Evolutionary conservation across 2,113 vertebrate genomes (phyloP).

Genomic region (Poicephalus meyeri): DNA sequence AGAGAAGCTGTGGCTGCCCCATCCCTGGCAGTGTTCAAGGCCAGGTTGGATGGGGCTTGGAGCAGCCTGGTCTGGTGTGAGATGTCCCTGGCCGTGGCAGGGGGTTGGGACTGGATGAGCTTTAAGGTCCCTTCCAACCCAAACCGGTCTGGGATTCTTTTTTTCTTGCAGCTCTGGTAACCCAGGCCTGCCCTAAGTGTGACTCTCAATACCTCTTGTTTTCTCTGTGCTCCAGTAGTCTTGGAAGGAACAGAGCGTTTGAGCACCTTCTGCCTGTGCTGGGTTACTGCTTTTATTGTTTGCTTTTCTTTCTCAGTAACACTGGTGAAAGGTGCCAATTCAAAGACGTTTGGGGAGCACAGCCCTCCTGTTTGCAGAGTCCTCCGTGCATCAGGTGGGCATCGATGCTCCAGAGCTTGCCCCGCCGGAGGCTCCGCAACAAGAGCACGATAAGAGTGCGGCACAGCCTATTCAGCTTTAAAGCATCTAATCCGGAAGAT

Average conservation of each 20-base stretch:
- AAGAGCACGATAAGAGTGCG: fast-evolving
- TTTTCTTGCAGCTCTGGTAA: neutral
- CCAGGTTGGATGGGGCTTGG: neutral
- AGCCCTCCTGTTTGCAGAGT: neutral
- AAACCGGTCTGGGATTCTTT: neutral
- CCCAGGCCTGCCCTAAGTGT: neutral
- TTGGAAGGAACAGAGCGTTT: neutral
- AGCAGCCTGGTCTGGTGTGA: neutral
- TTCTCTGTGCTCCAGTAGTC: neutral
- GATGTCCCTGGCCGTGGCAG: neutral
- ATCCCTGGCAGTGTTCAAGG: neutral
- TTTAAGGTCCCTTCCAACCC: neutral
- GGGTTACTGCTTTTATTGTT: neutral
- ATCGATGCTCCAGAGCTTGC: neutral
- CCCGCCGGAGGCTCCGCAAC: fast-evolving
- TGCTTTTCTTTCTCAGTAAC: neutral
- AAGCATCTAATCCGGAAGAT: too few relatives aligned
- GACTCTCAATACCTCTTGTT: neutral
- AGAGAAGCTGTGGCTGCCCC: too few relatives aligned
- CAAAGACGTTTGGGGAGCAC: neutral
- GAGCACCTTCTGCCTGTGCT: neutral
- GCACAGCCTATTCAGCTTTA: fast-evolving
- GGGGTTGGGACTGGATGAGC: neutral
- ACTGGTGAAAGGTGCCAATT: neutral
- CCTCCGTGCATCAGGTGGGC: neutral